Conservation (phyloP, 2,888 invertebrate species). For the Drosophila vallismaia region DNA sequence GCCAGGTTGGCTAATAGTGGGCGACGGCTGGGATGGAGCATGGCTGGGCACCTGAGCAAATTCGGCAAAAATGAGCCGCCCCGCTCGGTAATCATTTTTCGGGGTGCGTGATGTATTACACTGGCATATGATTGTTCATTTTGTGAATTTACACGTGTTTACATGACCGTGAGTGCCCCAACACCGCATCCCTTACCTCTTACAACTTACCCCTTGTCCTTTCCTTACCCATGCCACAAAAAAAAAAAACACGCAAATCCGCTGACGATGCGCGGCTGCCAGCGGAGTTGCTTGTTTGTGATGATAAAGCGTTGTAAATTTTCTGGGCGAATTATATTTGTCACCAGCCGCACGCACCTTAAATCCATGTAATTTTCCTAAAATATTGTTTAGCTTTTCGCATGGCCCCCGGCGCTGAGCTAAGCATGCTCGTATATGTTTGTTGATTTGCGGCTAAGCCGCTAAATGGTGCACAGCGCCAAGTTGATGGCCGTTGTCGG, state of each 20-base stretch:
- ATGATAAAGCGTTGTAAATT: conserved; percentile 65
- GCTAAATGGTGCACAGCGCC: conserved; percentile 50
- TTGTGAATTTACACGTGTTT: conserved; percentile 77
- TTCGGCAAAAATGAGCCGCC: conserved; percentile 41
- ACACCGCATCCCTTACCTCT: neutral
- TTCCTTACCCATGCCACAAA: neutral
- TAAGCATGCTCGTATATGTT: conserved; percentile 38
- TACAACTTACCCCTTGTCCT: neutral
- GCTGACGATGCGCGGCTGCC: conserved; percentile 40
- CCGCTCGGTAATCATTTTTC: conserved; percentile 47
- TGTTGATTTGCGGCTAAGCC: conserved; percentile 69
- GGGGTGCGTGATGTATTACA: conserved; percentile 75
- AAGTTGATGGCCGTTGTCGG: conserved; percentile 23
- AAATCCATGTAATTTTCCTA: conserved; percentile 75
- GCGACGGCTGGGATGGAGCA: neutral
- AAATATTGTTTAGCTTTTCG: conserved; percentile 69
- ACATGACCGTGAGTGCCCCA: conserved; percentile 50
- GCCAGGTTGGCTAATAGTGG: conserved; percentile 17
- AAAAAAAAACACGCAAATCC: conserved; percentile 46
- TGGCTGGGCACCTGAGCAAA: conserved; percentile 21
- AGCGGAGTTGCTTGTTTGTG: conserved; percentile 55
- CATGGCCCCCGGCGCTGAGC: conserved; percentile 34
- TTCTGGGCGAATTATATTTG: conserved; percentile 60
- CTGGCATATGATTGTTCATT: conserved; percentile 76
- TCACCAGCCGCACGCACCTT: conserved; percentile 50